Base-by-base conservation (phyloP, 2,113 vertebrate species). In the Clupea harengus region DNA sequence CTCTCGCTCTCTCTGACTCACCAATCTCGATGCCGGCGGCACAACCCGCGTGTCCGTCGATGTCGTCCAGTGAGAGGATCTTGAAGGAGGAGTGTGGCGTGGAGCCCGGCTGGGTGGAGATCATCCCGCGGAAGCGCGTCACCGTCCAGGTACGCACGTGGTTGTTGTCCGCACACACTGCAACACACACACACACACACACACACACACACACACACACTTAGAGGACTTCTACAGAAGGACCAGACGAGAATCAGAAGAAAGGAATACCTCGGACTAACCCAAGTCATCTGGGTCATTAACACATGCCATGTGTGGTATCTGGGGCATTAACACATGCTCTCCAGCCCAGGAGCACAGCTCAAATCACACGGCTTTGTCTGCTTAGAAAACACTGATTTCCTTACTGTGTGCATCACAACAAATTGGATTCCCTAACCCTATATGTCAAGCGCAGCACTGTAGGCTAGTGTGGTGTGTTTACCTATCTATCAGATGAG, bases 111-210 rank as follows among this genome's bases (percentile, higher is more conserved):
- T 98, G 97, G 0, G 97, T 98, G 87, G 97, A 98, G 86, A 98
- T 98, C 97, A 97, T 98, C 11, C 97, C 97, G 0, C 97, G 93
- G 94, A 98, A 98, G 0, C 97, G 96, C 0, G 97, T 98, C 92
- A 98, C 97, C 0, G 97, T 98, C 97, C 97, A 98, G 0, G 97
- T 98, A 1, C 97, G 93, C 4, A 98, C 96, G 0, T 98, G 97
- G 92, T 98, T 97, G 93, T 97, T 97, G 88, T 98, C 97, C 0
- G 96, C 96, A n/a, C 97, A 98, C 22, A 98, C 97, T 98, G 90
- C 45, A 25, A 83, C 1, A 83, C 1, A 44, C 17, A 81, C 49
- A 64, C 9, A 81, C 39, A 64, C 47, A 82, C 60, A 83, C 22
- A 25, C 32, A 84, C 20, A 45, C 0, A 72, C 39, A 49, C 85